Evolutionary conservation across 2,888 invertebrate species (phyloP), one percentile per base, ranked within the genome.

Genomic region (Aphelenchoides bicaudatus): DNA sequence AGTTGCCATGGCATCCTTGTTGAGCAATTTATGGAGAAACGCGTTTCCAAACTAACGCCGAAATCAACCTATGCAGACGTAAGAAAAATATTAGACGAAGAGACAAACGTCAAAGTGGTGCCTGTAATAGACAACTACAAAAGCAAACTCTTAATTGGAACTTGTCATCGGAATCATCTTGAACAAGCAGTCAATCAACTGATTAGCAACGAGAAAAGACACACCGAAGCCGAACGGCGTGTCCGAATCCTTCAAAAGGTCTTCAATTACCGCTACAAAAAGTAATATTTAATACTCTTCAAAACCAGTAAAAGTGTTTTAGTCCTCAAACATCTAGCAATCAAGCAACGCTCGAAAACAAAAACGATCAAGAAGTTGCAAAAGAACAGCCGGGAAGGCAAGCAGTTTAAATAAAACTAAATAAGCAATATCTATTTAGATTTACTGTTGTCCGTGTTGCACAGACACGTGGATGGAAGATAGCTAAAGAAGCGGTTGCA

Each of bases 11-110:
- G 71, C 21, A 71, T 76, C 57, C 62, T 63, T 5, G 94, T 93
- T n/a, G 92, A 93, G 81, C 91, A 96, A 80, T 93, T 98, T 78
- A 98, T 96, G 96, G 87, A 91, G n/a, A 67, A 71, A 28, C 77
- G 80, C 4, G 76, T 81, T 4, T 68, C 75, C 31, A 78, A 66
- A 52, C 69, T 82, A 21, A 76, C 91, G 78, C 87, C 87, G 58
- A 67, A 72, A 30, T 91, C 92, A 84, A 88, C 88, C 1, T 94
- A 91, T 83, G 87, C 88, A 66, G 88, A 89, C 75, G 83, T 96
- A 3, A 90, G 91, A 78, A 86, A 87, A 46, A 84, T 89, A 13
- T 83, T 98, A 6, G 88, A 89, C 67, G 86, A 87, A 39, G 87
- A 87, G 71, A 85, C 84, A 49, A 83, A 84, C 50, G 81, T 90